Percentiles rank a stretch among this genome's conserved stretches.
These are phyloP conservation scores for Apodemia zela DNA, from an alignment of 2,888 invertebrate species.

Conservation along the genomic window DNA sequence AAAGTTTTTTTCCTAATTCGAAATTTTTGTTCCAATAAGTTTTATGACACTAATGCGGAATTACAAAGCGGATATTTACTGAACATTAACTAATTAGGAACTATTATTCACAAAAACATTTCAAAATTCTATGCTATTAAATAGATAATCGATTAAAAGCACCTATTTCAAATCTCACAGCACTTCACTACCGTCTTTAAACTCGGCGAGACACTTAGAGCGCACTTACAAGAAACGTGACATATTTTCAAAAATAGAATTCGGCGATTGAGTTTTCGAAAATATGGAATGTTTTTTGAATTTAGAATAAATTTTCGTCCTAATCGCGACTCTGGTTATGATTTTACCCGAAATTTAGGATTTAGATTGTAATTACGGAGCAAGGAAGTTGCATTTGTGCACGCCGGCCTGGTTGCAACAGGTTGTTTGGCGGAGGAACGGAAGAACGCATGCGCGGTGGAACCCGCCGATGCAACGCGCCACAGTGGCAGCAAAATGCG, in stretches of 20 bases:
- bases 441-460: constrained; percentile 57
- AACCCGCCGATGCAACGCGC: constrained; percentile 51
- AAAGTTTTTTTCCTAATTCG: constrained; percentile 10
- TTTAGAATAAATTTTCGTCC: constrained; percentile 30
- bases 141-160: constrained; percentile 48
- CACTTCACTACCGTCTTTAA: constrained; percentile 56
- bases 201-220: constrained; percentile 52
- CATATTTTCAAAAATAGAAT: constrained; percentile 24
- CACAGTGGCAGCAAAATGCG: constrained; percentile 51
- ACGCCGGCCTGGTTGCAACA: constrained; percentile 75
- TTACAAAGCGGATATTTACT: constrained; percentile 17
- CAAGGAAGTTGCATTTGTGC: constrained; percentile 67
- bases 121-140: constrained; percentile 36
- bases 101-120: constrained; percentile 23
- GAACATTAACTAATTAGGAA: constrained; percentile 31
- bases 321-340: constrained; percentile 29
- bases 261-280: background rate
- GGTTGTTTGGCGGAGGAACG: constrained; percentile 67
- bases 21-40: constrained; percentile 8
- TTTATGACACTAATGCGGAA: constrained; percentile 17
- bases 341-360: constrained; percentile 33
- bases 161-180: constrained; percentile 58
- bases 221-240: constrained; percentile 51
- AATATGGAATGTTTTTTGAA: background rate
- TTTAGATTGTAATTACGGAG: constrained; percentile 51